Base-by-base conservation (phyloP, 1,140 invertebrate species). In the Cydia fagiglandana region DNA sequence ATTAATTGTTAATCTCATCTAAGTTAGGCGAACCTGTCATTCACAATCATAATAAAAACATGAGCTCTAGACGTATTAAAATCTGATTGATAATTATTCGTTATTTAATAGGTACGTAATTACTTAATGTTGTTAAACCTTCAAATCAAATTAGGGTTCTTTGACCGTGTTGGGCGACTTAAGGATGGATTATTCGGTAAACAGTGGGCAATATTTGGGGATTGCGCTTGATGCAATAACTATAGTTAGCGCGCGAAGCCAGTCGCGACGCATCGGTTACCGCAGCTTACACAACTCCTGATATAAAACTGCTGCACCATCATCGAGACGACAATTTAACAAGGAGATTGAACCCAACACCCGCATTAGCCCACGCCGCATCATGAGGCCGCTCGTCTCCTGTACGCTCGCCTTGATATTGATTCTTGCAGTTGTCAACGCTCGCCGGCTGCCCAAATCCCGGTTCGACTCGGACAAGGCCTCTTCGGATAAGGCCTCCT, bases 221-320 rank as follows among this genome's bases (percentile, higher is more conserved):
- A 61, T 61, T 45, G 68, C 70, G 78, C 81, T 88, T 88, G 85
- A 83, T 73, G 83, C 85, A 89, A 86, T 78, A 80, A 61, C 56
- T 61, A 61, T 61, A 24, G 56, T 82, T 80, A 70, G 66, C 30
- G 70, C 76, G 75, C 77, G 74, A 80, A 82, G 81, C 82, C 77
- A 82, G 85, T 84, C 81, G 80, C 84, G 88, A 87, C 84, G 86
- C 84, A 84, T 82, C 84, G 83, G 75, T 87, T 86, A 81, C 73
- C 81, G 84, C 77, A 79, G 78, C 82, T 92, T 92, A 86, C 91
- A 89, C 88, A 92, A 92, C 82, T 81, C 73, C 84, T 88, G 89
- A 90, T 92, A 91, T 92, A 92, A 92, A 92, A 88, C 87, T 90
- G 86, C 86, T 86, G 87, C 87, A 81, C 83, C 81, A 87, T 88